These are phyloP conservation scores for Hemaris fuciformis DNA, from an alignment of 2,888 invertebrate species.

Conservation along the genomic window DNA sequence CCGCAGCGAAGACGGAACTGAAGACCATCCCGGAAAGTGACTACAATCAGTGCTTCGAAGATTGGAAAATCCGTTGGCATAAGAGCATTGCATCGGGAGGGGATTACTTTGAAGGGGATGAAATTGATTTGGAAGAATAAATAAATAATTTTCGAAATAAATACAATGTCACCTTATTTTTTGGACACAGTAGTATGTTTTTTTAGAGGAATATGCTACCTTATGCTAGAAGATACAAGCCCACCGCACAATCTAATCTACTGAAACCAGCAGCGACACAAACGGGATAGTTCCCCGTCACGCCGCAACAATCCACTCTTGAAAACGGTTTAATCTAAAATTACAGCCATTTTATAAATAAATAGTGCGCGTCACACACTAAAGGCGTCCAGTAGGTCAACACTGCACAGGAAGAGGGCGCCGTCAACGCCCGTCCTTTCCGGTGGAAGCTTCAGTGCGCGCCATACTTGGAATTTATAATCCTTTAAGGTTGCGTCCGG, in stretches of 20 bases:
- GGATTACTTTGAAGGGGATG: no score
- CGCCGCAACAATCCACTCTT: constrained; percentile 3
- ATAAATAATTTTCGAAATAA: no score
- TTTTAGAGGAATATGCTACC: no score
- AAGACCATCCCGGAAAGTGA: no score
- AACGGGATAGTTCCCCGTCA: background rate
- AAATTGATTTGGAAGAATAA: no score
- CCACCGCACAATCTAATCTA: background rate
- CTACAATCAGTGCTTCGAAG: no score
- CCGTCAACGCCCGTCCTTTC: constrained; percentile 21
- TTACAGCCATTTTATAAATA: constrained; percentile 12
- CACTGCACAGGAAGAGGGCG: constrained; percentile 16
- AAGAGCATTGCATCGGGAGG: no score
- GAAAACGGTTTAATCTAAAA: constrained; percentile 10
- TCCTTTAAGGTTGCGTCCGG: constrained; percentile 20
- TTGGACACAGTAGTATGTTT: no score
- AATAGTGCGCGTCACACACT: background rate
- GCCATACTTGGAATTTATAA: constrained; percentile 22
- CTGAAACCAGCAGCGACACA: background rate
- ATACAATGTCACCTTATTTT: no score
- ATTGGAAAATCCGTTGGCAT: no score
- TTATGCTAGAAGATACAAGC: no score
- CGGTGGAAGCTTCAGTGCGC: constrained; percentile 8
- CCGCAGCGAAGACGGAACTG: no score
- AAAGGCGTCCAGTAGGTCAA: background rate